phyloP scores from a whole-genome alignment of 2,888 invertebrate genomes.

The Ichneumon xanthorius region DNA sequence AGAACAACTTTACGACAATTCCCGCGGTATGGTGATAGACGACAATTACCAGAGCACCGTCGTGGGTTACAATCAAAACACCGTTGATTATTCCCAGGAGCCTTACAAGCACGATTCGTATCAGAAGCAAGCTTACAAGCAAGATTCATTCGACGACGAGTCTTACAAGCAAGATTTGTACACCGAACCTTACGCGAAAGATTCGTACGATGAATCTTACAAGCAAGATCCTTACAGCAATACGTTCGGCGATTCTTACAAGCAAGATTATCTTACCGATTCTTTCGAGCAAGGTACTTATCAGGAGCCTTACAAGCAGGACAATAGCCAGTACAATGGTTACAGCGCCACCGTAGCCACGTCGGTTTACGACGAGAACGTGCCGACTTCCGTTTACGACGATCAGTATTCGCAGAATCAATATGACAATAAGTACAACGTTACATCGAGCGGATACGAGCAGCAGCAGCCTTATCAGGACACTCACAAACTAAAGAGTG shows the following conservation, averaged over 20 bases:
- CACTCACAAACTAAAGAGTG: conserved; percentile 36
- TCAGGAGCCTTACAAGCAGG: conserved; percentile 76
- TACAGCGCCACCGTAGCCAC: conserved; percentile 73
- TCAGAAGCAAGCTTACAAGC: conserved; percentile 64
- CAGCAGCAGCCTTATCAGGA: conserved; percentile 64
- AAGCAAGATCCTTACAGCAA: conserved; percentile 69
- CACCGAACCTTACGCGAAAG: conserved; percentile 62
- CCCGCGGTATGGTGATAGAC: conserved; percentile 70
- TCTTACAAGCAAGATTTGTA: conserved; percentile 52
- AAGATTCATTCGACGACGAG: conserved; percentile 61
- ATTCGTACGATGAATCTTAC: conserved; percentile 67
- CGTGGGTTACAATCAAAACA: conserved; percentile 66
- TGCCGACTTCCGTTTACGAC: conserved; percentile 70
- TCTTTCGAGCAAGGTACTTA: conserved; percentile 79
- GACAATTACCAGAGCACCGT: conserved; percentile 77
- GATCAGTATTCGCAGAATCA: conserved; percentile 75
- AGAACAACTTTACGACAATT: conserved; percentile 73
- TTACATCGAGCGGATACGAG: conserved; percentile 61
- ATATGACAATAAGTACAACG: conserved; percentile 77
- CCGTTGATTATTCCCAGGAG: conserved; percentile 49
- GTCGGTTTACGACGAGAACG: conserved; percentile 73
- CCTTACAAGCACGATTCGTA: conserved; percentile 62
- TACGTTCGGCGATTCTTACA: conserved; percentile 70
- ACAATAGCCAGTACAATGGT: conserved; percentile 67
- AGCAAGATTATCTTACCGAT: conserved; percentile 74